These are phyloP conservation scores for Phaenicophaeus curvirostris DNA, from an alignment of 2,797 vertebrate species.

Conservation along the genomic window DNA sequence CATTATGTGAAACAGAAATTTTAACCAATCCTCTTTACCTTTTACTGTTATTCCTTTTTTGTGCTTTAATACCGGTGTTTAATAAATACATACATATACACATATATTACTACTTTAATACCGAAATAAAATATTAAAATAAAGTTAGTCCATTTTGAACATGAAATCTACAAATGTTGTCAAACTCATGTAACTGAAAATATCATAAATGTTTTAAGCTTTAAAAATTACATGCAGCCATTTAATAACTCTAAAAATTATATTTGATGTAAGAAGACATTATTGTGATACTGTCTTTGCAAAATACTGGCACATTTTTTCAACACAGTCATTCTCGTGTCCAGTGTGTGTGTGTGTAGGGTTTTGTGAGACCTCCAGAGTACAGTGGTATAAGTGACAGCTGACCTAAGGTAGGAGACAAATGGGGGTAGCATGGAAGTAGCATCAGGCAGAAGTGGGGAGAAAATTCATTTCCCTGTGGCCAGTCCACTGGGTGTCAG, in stretches of 20 bases:
- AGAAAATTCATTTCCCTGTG: neutral
- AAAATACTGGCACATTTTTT: neutral
- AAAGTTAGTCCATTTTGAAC: neutral
- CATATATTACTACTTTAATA: neutral
- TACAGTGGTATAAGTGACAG: neutral
- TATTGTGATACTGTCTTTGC: neutral
- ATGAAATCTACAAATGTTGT: neutral
- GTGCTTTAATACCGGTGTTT: neutral
- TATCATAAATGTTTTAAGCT: neutral
- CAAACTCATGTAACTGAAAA: neutral
- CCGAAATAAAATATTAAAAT: neutral
- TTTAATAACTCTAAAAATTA: neutral
- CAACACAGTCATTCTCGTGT: neutral
- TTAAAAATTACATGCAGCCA: neutral
- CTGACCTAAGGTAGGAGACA: neutral
- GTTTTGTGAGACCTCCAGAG: neutral
- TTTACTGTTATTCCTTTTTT: neutral
- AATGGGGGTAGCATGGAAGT: too few species aligned
- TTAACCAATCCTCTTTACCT: neutral
- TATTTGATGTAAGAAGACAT: too few species aligned
- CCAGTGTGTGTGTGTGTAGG: accelerated
- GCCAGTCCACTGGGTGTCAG: accelerated
- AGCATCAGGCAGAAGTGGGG: neutral
- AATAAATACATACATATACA: neutral
- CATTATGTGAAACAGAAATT: neutral